Base-by-base conservation (phyloP, 2,113 vertebrate genomes). In the Lamprotornis superbus region DNA sequence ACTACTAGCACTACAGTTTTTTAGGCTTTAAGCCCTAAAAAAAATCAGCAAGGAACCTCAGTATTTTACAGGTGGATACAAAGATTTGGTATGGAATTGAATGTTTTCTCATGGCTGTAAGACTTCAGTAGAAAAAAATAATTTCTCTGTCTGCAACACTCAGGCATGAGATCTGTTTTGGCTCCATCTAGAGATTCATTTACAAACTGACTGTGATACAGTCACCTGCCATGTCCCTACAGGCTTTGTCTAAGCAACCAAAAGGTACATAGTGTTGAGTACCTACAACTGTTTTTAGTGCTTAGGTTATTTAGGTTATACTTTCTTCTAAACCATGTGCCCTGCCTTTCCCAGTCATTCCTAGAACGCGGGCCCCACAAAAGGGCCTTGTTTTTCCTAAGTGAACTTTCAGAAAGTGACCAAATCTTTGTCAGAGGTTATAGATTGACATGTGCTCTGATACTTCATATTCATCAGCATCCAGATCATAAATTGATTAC, bases 111-210 rank as follows among this genome's bases (percentile, higher is more conserved):
- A 50, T 9, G 50, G 33, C 16, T 79, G 16, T 52, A 73, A 20
- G 27, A 13, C 50, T 83, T 63, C 44, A 27, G 22, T 11, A 67
- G 35, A 78, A 92, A 70, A 70, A 86, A 68, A 17, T 40, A 1
- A 21, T 77, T 64, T 68, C 25, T 55, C 82, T 80, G 30, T 44
- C 74, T 76, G 60, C 40, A 94, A 55, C 79, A 68, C 37, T 85
- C 49, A 31, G 21, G 50, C 42, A 78, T 92, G 80, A 79, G 60
- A 76, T 91, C 85, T 87, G 65, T 59, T 96, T 90, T 92, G 92
- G 95, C 93, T 97, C 94, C 95, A 96, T 57, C 91, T 89, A 97
- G 93, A 92, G 95, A 96, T 83, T 37, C 0, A 63, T 87, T 81
- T 89, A 92, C 47, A 97, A 93, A 94, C 28, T 75, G 80, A 77